Conservation (phyloP, 2,797 vertebrate species). For the Dicrostonyx torquatus region DNA sequence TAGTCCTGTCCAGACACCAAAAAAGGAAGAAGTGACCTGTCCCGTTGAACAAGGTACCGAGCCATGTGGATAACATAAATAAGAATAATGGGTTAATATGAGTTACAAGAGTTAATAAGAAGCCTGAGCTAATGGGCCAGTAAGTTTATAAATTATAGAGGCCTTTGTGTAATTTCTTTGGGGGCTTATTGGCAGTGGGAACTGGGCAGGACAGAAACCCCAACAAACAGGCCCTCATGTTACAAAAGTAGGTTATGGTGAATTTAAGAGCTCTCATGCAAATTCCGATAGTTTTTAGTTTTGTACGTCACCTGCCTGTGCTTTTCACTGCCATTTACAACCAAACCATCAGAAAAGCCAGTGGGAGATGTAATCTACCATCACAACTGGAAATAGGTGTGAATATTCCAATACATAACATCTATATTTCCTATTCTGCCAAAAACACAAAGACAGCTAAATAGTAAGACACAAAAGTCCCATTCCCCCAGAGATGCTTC, state of each 20-base stretch:
- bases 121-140: too few species aligned
- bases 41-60: too few species aligned
- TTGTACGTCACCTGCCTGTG: not conserved
- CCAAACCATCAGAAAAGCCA: slow-evolving; percentile 38
- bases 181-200: too few species aligned
- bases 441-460: slow-evolving; percentile 53
- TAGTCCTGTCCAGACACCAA: too few species aligned
- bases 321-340: slow-evolving; percentile 25
- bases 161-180: too few species aligned
- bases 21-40: too few species aligned
- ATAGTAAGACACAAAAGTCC: slow-evolving; percentile 28
- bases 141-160: too few species aligned
- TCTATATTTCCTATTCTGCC: slow-evolving; percentile 62
- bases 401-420: slow-evolving; percentile 44
- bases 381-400: slow-evolving; percentile 34
- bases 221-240: too few species aligned
- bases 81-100: too few species aligned
- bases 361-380: slow-evolving; percentile 20
- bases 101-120: too few species aligned
- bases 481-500: slow-evolving; percentile 42
- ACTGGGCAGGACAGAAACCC: too few species aligned
- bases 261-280: slow-evolving; percentile 23
- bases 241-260: not conserved
- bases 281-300: slow-evolving; percentile 1
- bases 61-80: too few species aligned